phyloP scores from a whole-genome alignment of 2,797 vertebrate genomes.

The Rhinoraja longicauda region DNA sequence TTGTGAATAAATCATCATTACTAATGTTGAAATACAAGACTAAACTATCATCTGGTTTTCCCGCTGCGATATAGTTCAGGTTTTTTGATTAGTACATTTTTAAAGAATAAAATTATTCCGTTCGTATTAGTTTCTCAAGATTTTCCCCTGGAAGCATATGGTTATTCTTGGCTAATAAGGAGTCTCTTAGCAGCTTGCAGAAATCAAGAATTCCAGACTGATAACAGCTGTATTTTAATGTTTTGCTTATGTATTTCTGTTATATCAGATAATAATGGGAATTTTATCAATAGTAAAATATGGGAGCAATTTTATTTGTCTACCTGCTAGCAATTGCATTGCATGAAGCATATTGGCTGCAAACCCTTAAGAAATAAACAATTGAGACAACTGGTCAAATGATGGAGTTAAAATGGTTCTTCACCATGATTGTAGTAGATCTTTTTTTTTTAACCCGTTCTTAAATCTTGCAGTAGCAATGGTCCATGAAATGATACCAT shows the following conservation, averaged over 20 bases:
- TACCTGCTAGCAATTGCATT: neutral
- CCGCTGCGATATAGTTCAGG: too few species aligned
- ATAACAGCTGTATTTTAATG: neutral
- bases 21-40: neutral
- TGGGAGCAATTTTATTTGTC: neutral
- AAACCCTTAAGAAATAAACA: neutral
- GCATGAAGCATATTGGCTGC: neutral
- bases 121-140: neutral
- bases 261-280: neutral
- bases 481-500: neutral
- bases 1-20: too few species aligned
- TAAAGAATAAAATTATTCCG: neutral
- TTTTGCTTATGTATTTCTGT: neutral
- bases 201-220: neutral
- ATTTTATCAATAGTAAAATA: neutral
- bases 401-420: neutral
- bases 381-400: neutral
- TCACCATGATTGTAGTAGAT: neutral
- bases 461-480: neutral
- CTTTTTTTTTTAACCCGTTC: neutral
- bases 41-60: neutral
- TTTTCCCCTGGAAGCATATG: neutral
- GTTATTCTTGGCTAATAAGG: neutral
- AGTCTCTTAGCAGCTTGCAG: neutral
- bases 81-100: neutral